These are phyloP conservation scores for Drosophila lowei DNA, from an alignment of 1,140 invertebrate genomes.

Conservation along the genomic window DNA sequence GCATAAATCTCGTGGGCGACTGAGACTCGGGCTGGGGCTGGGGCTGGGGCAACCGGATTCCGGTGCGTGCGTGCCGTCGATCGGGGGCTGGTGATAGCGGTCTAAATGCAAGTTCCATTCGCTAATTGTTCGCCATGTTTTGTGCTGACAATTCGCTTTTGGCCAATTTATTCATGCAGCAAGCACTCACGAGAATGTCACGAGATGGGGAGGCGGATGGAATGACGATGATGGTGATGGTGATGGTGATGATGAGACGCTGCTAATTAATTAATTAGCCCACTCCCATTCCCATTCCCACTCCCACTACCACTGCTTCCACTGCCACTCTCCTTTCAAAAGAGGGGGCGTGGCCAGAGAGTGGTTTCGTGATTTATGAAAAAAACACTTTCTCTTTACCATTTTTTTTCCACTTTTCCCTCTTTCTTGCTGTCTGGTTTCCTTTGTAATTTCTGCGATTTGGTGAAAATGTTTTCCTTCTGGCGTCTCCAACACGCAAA, in stretches of 20 bases:
- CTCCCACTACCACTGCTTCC: not conserved
- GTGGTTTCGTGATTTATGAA: conserved; percentile 63
- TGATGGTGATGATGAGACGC: conserved; percentile 46
- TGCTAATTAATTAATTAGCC: conserved; percentile 75
- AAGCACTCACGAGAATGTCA: conserved; percentile 57
- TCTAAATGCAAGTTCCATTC: conserved; percentile 41
- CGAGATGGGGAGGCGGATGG: conserved; percentile 40
- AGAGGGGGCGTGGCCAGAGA: conserved; percentile 37
- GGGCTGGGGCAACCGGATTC: no score
- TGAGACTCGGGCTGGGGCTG: not conserved
- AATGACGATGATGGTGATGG: conserved; percentile 12
- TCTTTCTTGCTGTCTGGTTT: conserved; percentile 4
- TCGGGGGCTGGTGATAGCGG: conserved; percentile 42
- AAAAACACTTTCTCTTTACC: conserved; percentile 9
- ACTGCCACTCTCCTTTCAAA: no score
- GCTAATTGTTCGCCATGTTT: conserved; percentile 74
- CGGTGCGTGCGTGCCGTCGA: conserved; percentile 57
- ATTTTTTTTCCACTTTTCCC: no score
- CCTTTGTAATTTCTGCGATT: conserved; percentile 34
- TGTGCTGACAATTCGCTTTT: conserved; percentile 71
- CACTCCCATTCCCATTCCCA: not conserved
- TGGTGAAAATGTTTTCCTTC: conserved; percentile 27
- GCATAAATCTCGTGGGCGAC: conserved; percentile 54
- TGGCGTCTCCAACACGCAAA: conserved; percentile 52
- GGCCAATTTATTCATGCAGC: conserved; percentile 50